phyloP scores from a whole-genome alignment of 2,113 vertebrate species.

The Anolis sagrei region DNA sequence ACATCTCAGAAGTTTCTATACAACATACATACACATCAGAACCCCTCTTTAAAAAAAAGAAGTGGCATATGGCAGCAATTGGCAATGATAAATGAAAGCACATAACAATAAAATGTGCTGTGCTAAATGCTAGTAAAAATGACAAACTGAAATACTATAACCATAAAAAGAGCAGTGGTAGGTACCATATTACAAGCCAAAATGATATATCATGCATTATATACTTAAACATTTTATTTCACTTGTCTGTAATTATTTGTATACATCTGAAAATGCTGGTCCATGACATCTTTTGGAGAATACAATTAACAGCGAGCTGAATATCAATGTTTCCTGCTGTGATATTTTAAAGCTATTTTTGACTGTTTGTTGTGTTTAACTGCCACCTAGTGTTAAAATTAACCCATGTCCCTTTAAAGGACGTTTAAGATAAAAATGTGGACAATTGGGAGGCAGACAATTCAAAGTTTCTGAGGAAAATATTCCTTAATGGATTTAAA shows the following conservation, averaged over 20 bases:
- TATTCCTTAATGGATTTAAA: background rate
- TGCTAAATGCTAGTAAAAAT: slow-evolving; percentile 74
- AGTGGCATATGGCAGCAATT: slow-evolving; percentile 70
- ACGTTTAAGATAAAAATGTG: background rate
- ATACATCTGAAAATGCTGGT: slow-evolving; percentile 76
- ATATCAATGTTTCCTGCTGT: slow-evolving; percentile 67
- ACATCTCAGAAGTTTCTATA: background rate
- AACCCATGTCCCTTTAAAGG: slow-evolving; percentile 54
- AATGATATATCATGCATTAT: slow-evolving; percentile 66
- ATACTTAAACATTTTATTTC: slow-evolving; percentile 72
- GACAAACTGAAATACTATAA: slow-evolving; percentile 75
- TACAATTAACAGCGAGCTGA: slow-evolving; percentile 75
- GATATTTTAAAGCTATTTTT: slow-evolving; percentile 47
- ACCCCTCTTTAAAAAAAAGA: slow-evolving; percentile 42
- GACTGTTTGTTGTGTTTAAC: slow-evolving; percentile 77
- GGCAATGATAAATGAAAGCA: slow-evolving; percentile 68
- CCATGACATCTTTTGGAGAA: slow-evolving; percentile 73
- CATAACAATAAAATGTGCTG: slow-evolving; percentile 64
- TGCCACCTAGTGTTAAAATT: slow-evolving; percentile 81
- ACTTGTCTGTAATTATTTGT: slow-evolving; percentile 74
- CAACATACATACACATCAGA: slow-evolving; percentile 29
- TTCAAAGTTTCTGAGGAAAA: background rate
- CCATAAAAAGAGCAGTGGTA: slow-evolving; percentile 67
- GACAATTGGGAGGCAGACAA: background rate
- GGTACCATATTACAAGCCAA: slow-evolving; percentile 65